phyloP scores from a whole-genome alignment of 1,140 invertebrate species.

The Riptortus pedestris region DNA sequence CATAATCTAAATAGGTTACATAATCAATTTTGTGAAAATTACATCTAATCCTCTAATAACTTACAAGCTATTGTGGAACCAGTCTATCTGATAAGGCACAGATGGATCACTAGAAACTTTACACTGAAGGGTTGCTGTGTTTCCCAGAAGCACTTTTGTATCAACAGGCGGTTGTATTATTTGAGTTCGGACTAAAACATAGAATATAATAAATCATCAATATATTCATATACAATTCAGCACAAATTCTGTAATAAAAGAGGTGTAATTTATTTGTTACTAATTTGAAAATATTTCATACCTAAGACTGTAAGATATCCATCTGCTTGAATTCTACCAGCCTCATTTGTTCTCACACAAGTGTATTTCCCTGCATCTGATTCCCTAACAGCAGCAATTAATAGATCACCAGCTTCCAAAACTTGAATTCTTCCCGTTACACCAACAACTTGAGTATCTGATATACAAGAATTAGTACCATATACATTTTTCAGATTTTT shows the following conservation, averaged over 20 bases:
- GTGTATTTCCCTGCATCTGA: conserved; percentile 79
- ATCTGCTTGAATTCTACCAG: conserved; percentile 69
- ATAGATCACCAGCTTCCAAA: conserved; percentile 69
- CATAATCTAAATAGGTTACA: no score
- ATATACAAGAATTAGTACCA: conserved; percentile 28
- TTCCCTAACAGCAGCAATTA: conserved; percentile 73
- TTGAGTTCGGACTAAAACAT: conserved; percentile 70
- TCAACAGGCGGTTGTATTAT: conserved; percentile 85
- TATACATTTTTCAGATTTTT: neutral
- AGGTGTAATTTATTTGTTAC: no score
- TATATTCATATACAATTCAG: no score
- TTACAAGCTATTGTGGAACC: conserved; percentile 62
- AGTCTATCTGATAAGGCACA: conserved; percentile 80
- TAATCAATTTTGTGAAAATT: no score
- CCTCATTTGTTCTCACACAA: conserved; percentile 78
- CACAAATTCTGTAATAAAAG: no score
- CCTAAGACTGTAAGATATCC: conserved; percentile 72
- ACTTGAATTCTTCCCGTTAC: conserved; percentile 53
- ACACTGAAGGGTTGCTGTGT: conserved; percentile 82
- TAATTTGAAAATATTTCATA: conserved; percentile 40
- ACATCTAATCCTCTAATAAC: no score
- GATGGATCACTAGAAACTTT: conserved; percentile 84
- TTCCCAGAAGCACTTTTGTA: conserved; percentile 74
- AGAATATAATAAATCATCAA: conserved; percentile 26
- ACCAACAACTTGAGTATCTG: conserved; percentile 45